These are phyloP conservation scores for Aurelia coerulea DNA, from an alignment of 30 jellyfish, hydroid and myxozoan genomes.

Conservation along the genomic window DNA sequence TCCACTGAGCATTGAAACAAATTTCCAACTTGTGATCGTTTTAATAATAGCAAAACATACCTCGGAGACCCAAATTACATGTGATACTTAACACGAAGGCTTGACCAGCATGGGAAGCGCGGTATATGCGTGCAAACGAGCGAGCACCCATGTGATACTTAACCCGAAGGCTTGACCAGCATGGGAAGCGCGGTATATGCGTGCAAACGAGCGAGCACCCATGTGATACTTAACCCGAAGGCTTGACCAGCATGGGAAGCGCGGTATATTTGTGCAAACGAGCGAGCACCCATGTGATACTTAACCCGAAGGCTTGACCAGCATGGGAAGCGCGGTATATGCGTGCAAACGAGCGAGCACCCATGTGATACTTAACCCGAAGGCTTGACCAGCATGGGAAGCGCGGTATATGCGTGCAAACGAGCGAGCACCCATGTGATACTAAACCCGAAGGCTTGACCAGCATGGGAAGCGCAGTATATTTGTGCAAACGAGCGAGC, in stretches of 20 bases:
- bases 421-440: too few relatives aligned
- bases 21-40: too few relatives aligned
- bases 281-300: conserved; percentile 3
- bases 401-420: background rate
- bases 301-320: conserved; percentile 3
- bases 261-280: background rate
- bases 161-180: conserved; percentile 2
- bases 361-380: conserved; percentile 7
- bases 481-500: too few relatives aligned
- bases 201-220: background rate
- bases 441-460: too few relatives aligned
- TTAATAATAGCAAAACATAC: too few relatives aligned
- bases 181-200: background rate
- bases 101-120: conserved; percentile 7
- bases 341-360: background rate
- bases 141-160: conserved; percentile 2
- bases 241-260: conserved; percentile 2
- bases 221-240: conserved; percentile 3
- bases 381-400: background rate
- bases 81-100: too few relatives aligned
- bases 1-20: too few relatives aligned
- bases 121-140: background rate
- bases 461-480: too few relatives aligned
- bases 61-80: too few relatives aligned
- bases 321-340: background rate